Base-by-base conservation (phyloP, 2,113 vertebrate species). In the Gavialis gangeticus region DNA sequence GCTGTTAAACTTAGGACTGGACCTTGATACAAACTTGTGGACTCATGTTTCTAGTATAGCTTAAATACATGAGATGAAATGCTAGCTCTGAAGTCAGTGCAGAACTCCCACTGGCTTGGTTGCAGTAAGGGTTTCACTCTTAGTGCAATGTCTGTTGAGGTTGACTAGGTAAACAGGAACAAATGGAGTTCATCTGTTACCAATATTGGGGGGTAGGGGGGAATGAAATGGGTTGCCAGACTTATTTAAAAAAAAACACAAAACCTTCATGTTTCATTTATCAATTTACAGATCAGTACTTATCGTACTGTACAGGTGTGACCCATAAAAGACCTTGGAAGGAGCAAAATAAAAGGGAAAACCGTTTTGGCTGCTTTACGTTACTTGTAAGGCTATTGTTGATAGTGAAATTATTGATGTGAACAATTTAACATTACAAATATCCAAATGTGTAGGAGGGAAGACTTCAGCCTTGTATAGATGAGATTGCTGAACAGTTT, bases 211-310 rank as follows among this genome's bases (percentile, higher is more conserved):
- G 62, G 79, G 82, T 63, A 17, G 27, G 57, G 13, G 37, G 84
- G 94, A 60, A 94, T 93, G 91, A 78, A 94, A 94, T 69, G 2
- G 59, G 62, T 95, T 93, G 59, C 56, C 92, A 88, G 59, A 11
- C 19, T 89, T 46, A 9, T 82, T 94, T 92, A 66, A 60, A 73
- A 90, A 46, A 46, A 46, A 37, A 37, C 37, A 37, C 37, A 37
- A 88, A 90, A 79, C 80, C 78, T 93, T 3, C 90, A 83, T 82
- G 55, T 96, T 96, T 96, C 94, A 96, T 97, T 97, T 91, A 75
- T 98, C 97, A 97, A 28, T 97, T 96, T 91, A 85, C 95, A 97
- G 89, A 91, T 93, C 90, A 93, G 86, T 97, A 92, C 93, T 58
- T 96, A 76, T 94, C 88, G 92, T 92, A 58, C 81, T 92, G 87